Percentiles rank a stretch among this genome's conserved stretches.
Evolutionary conservation across 2,797 vertebrate genomes (phyloP).

Genomic region (Rhodeus uyekii): DNA sequence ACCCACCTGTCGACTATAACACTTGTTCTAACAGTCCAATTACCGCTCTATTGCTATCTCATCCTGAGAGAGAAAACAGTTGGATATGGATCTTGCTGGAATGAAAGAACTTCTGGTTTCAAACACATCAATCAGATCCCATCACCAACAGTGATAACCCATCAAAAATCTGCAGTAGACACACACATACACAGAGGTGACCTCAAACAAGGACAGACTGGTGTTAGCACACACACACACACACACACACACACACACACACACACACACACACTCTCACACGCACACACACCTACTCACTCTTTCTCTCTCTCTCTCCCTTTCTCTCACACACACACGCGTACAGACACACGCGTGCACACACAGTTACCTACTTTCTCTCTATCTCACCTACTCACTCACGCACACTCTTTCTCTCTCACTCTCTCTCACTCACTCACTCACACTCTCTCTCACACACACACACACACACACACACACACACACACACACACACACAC

Average conservation of each 20-base stretch:
- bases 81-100: background rate
- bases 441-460: too few relatives aligned
- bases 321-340: too few relatives aligned
- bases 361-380: too few relatives aligned
- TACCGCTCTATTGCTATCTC: slow-evolving; percentile 6
- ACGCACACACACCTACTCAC: too few relatives aligned
- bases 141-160: slow-evolving; percentile 7
- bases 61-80: slow-evolving; percentile 27
- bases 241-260: too few relatives aligned
- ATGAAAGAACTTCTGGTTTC: slow-evolving; percentile 41
- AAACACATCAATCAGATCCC: background rate
- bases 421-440: too few relatives aligned
- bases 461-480: too few relatives aligned
- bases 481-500: too few relatives aligned
- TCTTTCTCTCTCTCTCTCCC: too few relatives aligned
- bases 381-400: too few relatives aligned
- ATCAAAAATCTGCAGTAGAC: background rate
- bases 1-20: background rate
- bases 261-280: background rate
- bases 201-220: slow-evolving; percentile 17
- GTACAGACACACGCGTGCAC: too few relatives aligned
- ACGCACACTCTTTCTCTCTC: too few relatives aligned
- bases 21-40: slow-evolving; percentile 34
- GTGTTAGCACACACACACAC: background rate
- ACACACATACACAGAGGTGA: background rate